Percentiles rank a stretch among this genome's conserved stretches.
Evolutionary conservation across 2,888 invertebrate species (phyloP).

Genomic region (Taphrorychus bicolor): DNA sequence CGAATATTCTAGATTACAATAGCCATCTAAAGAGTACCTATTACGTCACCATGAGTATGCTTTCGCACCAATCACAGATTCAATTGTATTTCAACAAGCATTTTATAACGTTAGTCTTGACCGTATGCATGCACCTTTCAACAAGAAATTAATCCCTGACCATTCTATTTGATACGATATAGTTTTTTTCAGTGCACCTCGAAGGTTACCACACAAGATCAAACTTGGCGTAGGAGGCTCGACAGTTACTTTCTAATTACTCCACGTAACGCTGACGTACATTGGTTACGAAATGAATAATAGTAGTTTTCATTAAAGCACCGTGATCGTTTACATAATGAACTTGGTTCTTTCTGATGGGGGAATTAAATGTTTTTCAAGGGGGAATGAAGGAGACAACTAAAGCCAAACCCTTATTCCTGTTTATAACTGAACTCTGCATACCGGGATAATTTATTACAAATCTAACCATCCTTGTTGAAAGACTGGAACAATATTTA

Average conservation of each 20-base stretch:
- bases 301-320: constrained; percentile 16
- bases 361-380: neutral
- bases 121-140: constrained; percentile 11
- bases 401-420: neutral
- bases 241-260: constrained; percentile 29
- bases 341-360: neutral
- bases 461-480: neutral
- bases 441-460: too few species aligned
- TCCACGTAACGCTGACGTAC: constrained; percentile 25
- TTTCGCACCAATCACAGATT: too few species aligned
- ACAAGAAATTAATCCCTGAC: constrained; percentile 23
- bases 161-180: constrained; percentile 20
- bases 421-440: neutral
- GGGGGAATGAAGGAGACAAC: too few species aligned
- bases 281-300: constrained; percentile 9
- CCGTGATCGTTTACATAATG: constrained; percentile 1
- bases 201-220: constrained; percentile 22
- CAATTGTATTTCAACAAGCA: too few species aligned
- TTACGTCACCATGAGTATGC: too few species aligned
- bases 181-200: constrained; percentile 3
- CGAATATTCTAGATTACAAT: too few species aligned
- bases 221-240: constrained; percentile 29
- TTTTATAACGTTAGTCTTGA: constrained; percentile 10
- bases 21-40: too few species aligned
- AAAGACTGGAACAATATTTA: neutral